Evolutionary conservation across 2,113 vertebrate genomes (phyloP).

Genomic region (Prietella phreatophila): DNA sequence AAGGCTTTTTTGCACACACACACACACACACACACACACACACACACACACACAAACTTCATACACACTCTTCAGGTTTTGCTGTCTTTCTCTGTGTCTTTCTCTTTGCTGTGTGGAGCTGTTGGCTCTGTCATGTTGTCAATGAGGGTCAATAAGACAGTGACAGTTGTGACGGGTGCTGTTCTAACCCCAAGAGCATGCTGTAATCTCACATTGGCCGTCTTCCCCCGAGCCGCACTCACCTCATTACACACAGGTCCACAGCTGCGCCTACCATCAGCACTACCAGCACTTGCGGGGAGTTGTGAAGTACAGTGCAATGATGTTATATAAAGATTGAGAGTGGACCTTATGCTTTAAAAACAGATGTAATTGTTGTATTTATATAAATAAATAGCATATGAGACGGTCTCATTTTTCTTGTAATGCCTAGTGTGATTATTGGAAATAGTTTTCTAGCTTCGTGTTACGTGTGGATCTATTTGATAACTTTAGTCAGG

Average conservation of each 20-base stretch:
- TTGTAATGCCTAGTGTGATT: neutral
- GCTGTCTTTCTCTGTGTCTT: neutral
- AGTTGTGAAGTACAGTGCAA: neutral
- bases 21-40: constrained; percentile 1
- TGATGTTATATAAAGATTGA: neutral
- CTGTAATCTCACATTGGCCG: constrained; percentile 41
- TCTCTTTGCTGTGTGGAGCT: constrained; percentile 30
- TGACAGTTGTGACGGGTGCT: constrained; percentile 28
- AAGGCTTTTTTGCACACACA: neutral
- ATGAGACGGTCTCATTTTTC: neutral
- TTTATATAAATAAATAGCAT: neutral
- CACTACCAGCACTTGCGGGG: neutral
- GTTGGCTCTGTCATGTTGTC: constrained; percentile 32
- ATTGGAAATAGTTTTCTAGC: neutral
- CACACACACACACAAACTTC: neutral
- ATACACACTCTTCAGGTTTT: neutral
- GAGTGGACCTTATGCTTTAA: neutral
- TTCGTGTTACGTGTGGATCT: neutral
- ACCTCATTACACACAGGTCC: constrained; percentile 22
- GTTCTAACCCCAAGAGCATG: constrained; percentile 36
- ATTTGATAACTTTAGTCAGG: neutral
- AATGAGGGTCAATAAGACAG: constrained; percentile 33
- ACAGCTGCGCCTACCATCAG: constrained; percentile 30
- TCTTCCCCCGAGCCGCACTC: constrained; percentile 13
- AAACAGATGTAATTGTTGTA: neutral